Evolutionary conservation across 2,113 vertebrate species (phyloP).

Genomic region (Bubalus kerabau): DNA sequence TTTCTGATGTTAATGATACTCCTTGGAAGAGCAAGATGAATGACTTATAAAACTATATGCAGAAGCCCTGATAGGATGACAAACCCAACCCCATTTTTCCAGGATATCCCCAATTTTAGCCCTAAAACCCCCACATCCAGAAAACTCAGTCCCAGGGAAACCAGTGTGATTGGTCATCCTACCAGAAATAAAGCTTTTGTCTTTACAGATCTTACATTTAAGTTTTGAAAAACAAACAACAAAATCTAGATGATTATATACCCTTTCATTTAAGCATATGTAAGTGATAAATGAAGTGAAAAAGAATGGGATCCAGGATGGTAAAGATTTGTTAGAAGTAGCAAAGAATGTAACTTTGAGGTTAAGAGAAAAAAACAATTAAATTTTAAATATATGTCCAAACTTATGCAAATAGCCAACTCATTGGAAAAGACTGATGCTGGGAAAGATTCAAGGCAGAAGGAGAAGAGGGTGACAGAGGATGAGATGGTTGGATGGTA

Average conservation of each 20-base stretch:
- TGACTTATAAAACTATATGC: neutral
- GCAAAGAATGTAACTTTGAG: neutral
- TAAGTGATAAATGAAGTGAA: neutral
- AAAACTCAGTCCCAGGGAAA: neutral
- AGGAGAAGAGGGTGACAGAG: neutral
- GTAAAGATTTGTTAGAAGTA: neutral
- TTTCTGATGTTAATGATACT: neutral
- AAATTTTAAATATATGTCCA: neutral
- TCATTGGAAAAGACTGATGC: neutral
- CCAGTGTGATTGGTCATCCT: neutral
- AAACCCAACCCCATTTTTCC: neutral
- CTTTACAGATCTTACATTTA: neutral
- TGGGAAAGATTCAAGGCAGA: neutral
- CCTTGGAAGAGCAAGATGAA: neutral
- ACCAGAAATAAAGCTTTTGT: neutral
- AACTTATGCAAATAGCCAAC: neutral
- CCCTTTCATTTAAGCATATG: neutral
- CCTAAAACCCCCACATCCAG: neutral
- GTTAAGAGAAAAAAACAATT: neutral
- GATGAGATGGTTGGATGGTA: neutral
- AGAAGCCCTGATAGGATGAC: neutral
- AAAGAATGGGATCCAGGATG: neutral
- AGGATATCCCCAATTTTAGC: neutral
- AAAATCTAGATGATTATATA: neutral
- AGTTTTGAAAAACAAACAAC: neutral